Percentiles rank a stretch among this genome's conserved stretches.
Evolutionary conservation across 2,797 vertebrate species (phyloP).

Genomic region (Notamacropus eugenii): DNA sequence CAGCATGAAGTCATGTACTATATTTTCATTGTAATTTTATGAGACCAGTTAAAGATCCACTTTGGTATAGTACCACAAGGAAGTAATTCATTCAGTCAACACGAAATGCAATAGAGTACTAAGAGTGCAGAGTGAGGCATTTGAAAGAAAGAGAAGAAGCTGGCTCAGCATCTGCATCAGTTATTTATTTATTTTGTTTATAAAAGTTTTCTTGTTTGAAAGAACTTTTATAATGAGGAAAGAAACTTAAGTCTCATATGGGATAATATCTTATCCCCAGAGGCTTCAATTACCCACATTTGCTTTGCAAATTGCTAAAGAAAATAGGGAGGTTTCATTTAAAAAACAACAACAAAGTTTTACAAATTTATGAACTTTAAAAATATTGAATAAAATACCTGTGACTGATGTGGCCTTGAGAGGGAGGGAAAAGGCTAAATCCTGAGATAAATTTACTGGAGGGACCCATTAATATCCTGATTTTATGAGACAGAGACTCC

Average conservation of each 20-base stretch:
- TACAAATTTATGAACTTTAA: constrained; percentile 5
- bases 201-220: constrained; percentile 75
- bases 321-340: constrained; percentile 31
- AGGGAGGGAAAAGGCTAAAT: background rate
- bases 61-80: constrained; percentile 70
- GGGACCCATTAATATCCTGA: background rate
- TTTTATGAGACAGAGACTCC: background rate
- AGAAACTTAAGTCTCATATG: constrained; percentile 78
- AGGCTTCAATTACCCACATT: constrained; percentile 72
- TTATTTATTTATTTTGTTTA: constrained; percentile 33
- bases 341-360: constrained; percentile 22
- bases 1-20: constrained; percentile 72
- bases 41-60: constrained; percentile 76
- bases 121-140: constrained; percentile 62
- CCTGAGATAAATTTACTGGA: background rate
- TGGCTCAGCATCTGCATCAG: background rate
- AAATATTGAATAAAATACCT: constrained; percentile 12
- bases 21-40: constrained; percentile 82
- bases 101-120: constrained; percentile 66
- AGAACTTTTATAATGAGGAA: constrained; percentile 73
- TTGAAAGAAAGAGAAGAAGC: constrained; percentile 64
- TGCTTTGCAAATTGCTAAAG: constrained; percentile 75
- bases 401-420: background rate
- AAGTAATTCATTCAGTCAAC: constrained; percentile 71
- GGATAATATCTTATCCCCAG: constrained; percentile 50